Evolutionary conservation across 2,888 invertebrate genomes (phyloP).

Genomic region (Frankliniella intonsa): DNA sequence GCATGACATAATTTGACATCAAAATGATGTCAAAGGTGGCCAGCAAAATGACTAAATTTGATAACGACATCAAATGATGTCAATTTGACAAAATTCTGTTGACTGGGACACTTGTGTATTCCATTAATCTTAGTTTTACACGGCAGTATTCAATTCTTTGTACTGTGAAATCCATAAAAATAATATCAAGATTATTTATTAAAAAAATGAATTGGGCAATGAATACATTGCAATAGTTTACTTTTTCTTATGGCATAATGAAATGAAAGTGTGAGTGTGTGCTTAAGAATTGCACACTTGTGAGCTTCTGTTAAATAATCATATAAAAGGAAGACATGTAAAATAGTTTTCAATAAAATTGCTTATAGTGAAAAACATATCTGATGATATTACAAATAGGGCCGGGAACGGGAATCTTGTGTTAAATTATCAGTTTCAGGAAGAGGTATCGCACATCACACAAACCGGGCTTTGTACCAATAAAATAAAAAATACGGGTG

Average conservation of each 20-base stretch:
- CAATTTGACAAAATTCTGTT: no score
- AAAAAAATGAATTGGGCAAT: neutral
- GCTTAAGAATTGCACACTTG: neutral
- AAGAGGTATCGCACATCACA: no score
- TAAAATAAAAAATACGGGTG: no score
- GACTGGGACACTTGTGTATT: no score
- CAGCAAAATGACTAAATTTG: no score
- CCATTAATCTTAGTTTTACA: no score
- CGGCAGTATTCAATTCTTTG: neutral
- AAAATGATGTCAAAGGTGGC: no score
- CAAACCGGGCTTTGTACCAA: no score
- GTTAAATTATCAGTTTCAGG: neutral
- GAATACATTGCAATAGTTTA: neutral
- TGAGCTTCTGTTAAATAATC: conserved; percentile 6
- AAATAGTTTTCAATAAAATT: conserved; percentile 8
- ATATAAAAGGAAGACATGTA: conserved; percentile 17
- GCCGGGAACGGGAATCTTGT: neutral
- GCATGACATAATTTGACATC: no score
- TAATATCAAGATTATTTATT: neutral
- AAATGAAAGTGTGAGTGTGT: neutral
- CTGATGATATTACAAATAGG: neutral
- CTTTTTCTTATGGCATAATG: neutral
- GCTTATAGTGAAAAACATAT: neutral
- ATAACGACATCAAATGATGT: no score
- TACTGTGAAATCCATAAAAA: neutral